Base-by-base conservation (phyloP, 2,888 invertebrate genomes). In the Eremobia ochroleuca region DNA sequence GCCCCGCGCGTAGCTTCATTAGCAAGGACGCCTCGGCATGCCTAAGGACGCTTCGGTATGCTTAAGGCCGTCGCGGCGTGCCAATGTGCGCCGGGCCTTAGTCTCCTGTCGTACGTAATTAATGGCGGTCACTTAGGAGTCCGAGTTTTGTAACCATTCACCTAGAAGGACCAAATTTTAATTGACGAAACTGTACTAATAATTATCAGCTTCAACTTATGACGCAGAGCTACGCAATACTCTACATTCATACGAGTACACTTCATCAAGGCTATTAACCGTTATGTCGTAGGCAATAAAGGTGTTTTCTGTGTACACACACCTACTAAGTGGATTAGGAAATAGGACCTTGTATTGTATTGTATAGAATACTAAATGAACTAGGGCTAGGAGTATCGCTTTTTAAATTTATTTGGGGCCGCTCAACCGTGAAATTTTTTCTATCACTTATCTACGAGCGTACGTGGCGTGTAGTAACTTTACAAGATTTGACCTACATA, bases 351-450 rank as follows among this genome's bases (percentile, higher is more conserved):
- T 82, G 82, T 72, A 61, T 34, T 58, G 46, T 55, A 66, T 73
- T 76, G 69, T 83, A 83, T 67, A 62, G 34, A 62, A 83, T 69
- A 67, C 59, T 43, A 40, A 83, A 83, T 46, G 25, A 84, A 79
- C 34, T 64, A 66, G 73, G 18, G 58, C 65, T 69, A 49, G 85
- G 78, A 66, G 82, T 69, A 78, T n/a, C 73, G 52, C 76, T 71
- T 80, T 83, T 77, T 46, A 59, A 73, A 80, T 76, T 37, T 3
- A 73, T 81, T 72, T 68, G 13, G n/a, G 55, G 40, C 28, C 49
- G 66, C 8, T 84, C 52, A 43, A 72, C 80, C 55, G 67, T 73
- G 58, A 79, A 28, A 6, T 70, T 49, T 59, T 78, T 77, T 62
- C 25, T 66, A 52, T 59, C 46, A 78, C 49, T 21, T 31, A 6